Base-by-base conservation (phyloP, 1,140 invertebrate species). In the Caenorhabditis latens region DNA sequence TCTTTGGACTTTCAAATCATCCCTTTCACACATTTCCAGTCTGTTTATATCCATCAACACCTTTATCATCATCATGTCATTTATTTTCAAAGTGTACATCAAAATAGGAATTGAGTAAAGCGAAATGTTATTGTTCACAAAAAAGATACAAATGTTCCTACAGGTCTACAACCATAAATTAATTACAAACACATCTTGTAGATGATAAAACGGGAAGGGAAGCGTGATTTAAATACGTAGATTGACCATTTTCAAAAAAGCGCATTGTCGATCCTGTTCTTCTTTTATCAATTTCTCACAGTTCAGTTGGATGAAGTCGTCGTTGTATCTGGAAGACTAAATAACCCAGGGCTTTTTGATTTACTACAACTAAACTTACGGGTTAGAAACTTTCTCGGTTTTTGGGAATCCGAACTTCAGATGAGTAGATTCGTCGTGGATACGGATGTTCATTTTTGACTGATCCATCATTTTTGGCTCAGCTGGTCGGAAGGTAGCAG, bases 71-170 rank as follows among this genome's bases (percentile, higher is more conserved):
- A 40, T n/a, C 4, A 11, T 40, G n/a, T 79, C 43, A 46, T 79
- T 79, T 79, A 79, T 79, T 79, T 79, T 79, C 46, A 79, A 9
- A 50, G n/a, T 79, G 71, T 79, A 79, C 71, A 79, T 79, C 46
- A 32, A 79, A 50, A 50, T 79, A 79, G 71, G 53, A 79, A 46
- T 4, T 19, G 43, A 3, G 46, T 50, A 24, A 21, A 32, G 40
- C 19, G 46, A 9, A 24, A 50, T 43, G 43, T 32, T 32, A n/a
- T 46, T 46, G 21, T 14, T 67, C n/a, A 21, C 9, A 67, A 40
- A 67, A 42, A 79, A 13, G 46, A 9, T 79, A 79, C 71, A 79
- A 50, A 50, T 50, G 71, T 79, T 79, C 46, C n/a, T 50, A 79
- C 65, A 19, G 14, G 24, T 4, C 13, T 46, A 48, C 7, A 71